Evolutionary conservation across 2,888 invertebrate genomes (phyloP), one percentile per base, ranked within the genome.

Genomic region (Cordilura impudica): DNA sequence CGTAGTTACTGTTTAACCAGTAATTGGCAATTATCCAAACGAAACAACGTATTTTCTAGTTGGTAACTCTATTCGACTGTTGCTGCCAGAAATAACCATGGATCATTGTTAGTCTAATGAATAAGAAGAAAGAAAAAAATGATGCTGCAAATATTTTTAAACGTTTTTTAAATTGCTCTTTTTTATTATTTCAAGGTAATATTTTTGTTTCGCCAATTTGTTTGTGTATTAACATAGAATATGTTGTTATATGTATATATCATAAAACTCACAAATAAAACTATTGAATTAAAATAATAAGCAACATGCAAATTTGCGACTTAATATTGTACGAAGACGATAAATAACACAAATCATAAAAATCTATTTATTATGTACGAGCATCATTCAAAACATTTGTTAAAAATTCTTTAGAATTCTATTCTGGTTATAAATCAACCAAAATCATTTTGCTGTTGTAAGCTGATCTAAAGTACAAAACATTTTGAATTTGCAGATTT

Each of bases 101-200:
- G 31, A 54, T 43, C 21, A 60, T 60, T 60, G 60, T 60, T 60
- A 14, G 23, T 60, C 8, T 23, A 23, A 43, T 56, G 21, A 35
- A 43, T 16, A 70, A 61, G n/a, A n/a, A n/a, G n/a, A n/a, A n/a
- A n/a, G n/a, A n/a, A 35, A 21, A 14, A 35, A 51, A 70, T 61
- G 49, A 70, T 70, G 60, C 70, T 60, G 70, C 60, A n/a, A 54
- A 61, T 51, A 10, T 71, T 60, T 4, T 7, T 35, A 45, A 35
- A 18, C 31, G 45, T 47, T 49, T 70, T 23, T 60, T 39, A 23
- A 58, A 23, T 67, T 60, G 49, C 31, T 70, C 43, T 54, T 61
- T 71, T 23, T 43, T 2, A n/a, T n/a, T n/a, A 23, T n/a, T 49
- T 72, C 72, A 65, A 72, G 72, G 72, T 72, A 72, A 72, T 26